Evolutionary conservation across 2,888 invertebrate genomes (phyloP).

Genomic region (Trichacis sp.): DNA sequence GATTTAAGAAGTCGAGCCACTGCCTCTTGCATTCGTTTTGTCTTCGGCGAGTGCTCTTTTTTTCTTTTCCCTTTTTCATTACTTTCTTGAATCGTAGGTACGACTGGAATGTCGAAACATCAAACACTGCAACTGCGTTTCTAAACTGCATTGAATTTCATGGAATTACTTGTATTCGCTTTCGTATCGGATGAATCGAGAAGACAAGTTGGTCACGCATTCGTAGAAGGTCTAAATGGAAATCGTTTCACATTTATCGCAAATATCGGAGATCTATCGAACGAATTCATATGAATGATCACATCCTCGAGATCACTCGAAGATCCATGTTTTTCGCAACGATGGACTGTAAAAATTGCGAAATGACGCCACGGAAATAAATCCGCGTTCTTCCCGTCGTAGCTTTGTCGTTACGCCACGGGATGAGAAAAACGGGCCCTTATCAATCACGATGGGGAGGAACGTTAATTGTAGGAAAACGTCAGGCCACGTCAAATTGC

Average conservation of each 20-base stretch:
- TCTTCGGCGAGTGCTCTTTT: not conserved
- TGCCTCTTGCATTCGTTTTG: not conserved
- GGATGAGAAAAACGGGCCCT: slow-evolving; percentile 24
- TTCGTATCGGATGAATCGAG: not conserved
- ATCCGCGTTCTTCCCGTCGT: slow-evolving; percentile 28
- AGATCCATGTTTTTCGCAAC: too few species aligned
- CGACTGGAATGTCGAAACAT: slow-evolving; percentile 4
- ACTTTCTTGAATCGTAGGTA: not conserved
- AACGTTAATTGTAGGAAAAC: slow-evolving; percentile 36
- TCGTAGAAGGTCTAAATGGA: too few species aligned
- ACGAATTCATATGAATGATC: too few species aligned
- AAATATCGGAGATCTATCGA: too few species aligned
- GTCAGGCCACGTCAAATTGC: slow-evolving; percentile 29
- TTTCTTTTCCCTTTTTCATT: not conserved
- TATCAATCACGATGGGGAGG: slow-evolving; percentile 37
- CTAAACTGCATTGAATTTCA: not conserved
- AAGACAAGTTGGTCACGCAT: slow-evolving; percentile 3
- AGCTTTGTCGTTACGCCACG: slow-evolving; percentile 20
- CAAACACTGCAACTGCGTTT: not conserved
- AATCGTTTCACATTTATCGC: too few species aligned
- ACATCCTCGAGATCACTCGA: too few species aligned
- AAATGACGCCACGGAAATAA: slow-evolving; percentile 14
- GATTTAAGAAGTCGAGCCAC: slow-evolving; percentile 21
- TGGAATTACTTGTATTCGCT: not conserved
- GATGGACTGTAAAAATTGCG: slow-evolving; percentile 38